phyloP scores from a whole-genome alignment of 2,888 invertebrate species.

The Drosophila nr. perissopoda region DNA sequence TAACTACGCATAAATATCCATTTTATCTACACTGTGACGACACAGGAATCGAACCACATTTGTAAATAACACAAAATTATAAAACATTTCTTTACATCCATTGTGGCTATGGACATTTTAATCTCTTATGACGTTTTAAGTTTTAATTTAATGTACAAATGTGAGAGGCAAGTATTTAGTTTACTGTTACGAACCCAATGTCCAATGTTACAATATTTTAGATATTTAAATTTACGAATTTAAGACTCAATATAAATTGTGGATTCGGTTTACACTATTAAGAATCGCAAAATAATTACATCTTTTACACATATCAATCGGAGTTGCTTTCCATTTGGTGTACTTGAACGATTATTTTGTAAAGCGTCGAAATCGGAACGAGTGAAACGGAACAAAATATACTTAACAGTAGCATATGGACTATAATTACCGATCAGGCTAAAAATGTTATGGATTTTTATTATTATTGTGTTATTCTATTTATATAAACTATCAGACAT shows the following conservation, averaged over 20 bases:
- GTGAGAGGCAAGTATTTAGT: not conserved
- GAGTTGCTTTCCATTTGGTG: constrained; percentile 14
- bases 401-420: not conserved
- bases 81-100: constrained; percentile 2
- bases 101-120: not conserved
- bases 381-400: constrained; percentile 30
- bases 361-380: constrained; percentile 28
- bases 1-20: not conserved
- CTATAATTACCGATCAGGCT: not conserved
- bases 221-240: constrained; percentile 7
- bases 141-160: constrained; percentile 6
- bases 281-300: constrained; percentile 43
- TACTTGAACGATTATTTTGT: constrained; percentile 1
- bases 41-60: not conserved
- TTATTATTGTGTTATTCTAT: not conserved
- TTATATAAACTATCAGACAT: not conserved
- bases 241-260: constrained; percentile 10
- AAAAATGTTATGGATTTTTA: not conserved
- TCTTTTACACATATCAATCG: constrained; percentile 28
- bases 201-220: constrained; percentile 11
- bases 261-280: constrained; percentile 24
- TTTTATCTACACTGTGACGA: constrained; percentile 2
- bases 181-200: constrained; percentile 30
- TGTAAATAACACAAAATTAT: not conserved
- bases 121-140: not conserved